Conservation (phyloP, 2,797 vertebrate species). For the Apogon hyalosoma region DNA sequence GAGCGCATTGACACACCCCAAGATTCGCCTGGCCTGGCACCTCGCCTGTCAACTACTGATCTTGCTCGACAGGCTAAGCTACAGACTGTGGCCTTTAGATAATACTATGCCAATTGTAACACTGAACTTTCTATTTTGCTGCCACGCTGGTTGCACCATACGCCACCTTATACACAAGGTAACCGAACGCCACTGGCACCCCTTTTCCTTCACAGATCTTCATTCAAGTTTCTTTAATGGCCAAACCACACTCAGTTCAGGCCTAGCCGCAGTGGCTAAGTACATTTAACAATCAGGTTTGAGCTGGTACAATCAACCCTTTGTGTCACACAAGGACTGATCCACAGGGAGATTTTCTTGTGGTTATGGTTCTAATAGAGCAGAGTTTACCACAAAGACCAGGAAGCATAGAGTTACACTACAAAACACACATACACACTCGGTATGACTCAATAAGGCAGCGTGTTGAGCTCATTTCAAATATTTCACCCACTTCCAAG, state of each 20-base stretch:
- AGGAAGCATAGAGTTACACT: slow-evolving; percentile 60
- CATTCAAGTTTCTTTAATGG: slow-evolving; percentile 40
- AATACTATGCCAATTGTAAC: slow-evolving; percentile 49
- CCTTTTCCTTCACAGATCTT: slow-evolving; percentile 42
- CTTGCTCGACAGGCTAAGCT: slow-evolving; percentile 66
- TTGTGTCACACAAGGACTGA: slow-evolving; percentile 77
- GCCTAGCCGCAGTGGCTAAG: slow-evolving; percentile 55
- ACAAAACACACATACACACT: slow-evolving; percentile 41
- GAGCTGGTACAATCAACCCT: slow-evolving; percentile 73
- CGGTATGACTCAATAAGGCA: slow-evolving; percentile 51
- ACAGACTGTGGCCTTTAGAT: slow-evolving; percentile 55
- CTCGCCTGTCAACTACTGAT: slow-evolving; percentile 65
- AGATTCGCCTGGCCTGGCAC: slow-evolving; percentile 60
- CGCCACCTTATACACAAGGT: slow-evolving; percentile 17
- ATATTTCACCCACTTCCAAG: slow-evolving; percentile 49
- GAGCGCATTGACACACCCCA: slow-evolving; percentile 69
- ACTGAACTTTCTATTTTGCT: slow-evolving; percentile 45
- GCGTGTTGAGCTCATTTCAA: slow-evolving; percentile 51
- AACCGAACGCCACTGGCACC: slow-evolving; percentile 55
- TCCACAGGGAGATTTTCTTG: slow-evolving; percentile 79
- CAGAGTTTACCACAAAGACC: slow-evolving; percentile 72
- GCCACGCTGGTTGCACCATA: slow-evolving; percentile 21
- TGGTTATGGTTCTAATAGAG: slow-evolving; percentile 78
- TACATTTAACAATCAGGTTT: slow-evolving; percentile 78
- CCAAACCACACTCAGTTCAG: slow-evolving; percentile 67